phyloP scores from a whole-genome alignment of 2,797 vertebrate species.

The Staurois parvus region DNA sequence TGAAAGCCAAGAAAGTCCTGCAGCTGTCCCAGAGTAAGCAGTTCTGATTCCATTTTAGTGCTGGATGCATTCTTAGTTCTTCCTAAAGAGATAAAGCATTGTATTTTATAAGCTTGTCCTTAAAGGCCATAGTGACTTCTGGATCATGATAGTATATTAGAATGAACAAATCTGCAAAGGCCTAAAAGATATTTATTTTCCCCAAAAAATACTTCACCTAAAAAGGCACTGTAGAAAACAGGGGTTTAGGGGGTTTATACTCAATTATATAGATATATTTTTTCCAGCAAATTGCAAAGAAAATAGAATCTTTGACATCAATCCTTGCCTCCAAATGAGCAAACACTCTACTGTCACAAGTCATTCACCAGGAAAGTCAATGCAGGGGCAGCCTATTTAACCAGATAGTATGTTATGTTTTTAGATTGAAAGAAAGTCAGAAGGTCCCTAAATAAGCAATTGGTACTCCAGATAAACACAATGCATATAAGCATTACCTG shows the following conservation, averaged over 20 bases:
- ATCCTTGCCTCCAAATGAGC: background rate
- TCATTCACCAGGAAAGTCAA: background rate
- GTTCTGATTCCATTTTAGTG: background rate
- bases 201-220: no score
- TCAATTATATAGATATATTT: background rate
- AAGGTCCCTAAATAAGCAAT: background rate
- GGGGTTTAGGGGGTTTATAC: no score
- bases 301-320: background rate
- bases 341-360: background rate
- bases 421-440: background rate
- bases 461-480: background rate
- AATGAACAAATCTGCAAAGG: no score
- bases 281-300: background rate
- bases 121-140: no score
- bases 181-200: background rate
- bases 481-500: background rate
- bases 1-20: constrained; percentile 18
- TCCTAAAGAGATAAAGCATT: no score
- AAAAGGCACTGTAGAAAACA: no score
- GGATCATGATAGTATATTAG: no score
- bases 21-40: constrained; percentile 14
- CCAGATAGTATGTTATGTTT: background rate
- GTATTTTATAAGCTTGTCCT: no score
- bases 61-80: no score
- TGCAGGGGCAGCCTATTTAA: background rate